phyloP scores from a whole-genome alignment of 1,140 invertebrate genomes.

The Zaprionus camerounensis region DNA sequence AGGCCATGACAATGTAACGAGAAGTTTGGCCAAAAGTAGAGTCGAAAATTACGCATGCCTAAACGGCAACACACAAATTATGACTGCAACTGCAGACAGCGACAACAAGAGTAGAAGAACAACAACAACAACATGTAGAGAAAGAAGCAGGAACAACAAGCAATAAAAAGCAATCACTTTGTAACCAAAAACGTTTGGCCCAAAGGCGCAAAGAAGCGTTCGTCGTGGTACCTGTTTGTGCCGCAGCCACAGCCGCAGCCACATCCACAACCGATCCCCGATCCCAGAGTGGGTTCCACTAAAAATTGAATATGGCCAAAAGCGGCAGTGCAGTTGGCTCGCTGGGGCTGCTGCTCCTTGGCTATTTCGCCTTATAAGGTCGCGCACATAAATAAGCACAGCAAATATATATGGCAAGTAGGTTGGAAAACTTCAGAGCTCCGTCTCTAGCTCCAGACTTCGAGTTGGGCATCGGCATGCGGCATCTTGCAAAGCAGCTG shows the following conservation, averaged over 20 bases:
- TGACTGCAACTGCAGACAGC: slow-evolving; percentile 48
- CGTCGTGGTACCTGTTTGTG: slow-evolving; percentile 53
- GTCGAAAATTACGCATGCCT: slow-evolving; percentile 71
- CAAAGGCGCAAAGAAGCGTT: slow-evolving; percentile 50
- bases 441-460: neutral
- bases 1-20: slow-evolving; percentile 28
- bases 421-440: slow-evolving; percentile 29
- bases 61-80: slow-evolving; percentile 66
- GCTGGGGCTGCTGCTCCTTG: slow-evolving; percentile 46
- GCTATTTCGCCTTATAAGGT: slow-evolving; percentile 80
- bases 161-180: slow-evolving; percentile 74
- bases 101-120: slow-evolving; percentile 2
- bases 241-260: slow-evolving; percentile 12
- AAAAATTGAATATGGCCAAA: slow-evolving; percentile 74
- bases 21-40: slow-evolving; percentile 43
- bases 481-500: slow-evolving; percentile 55
- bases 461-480: slow-evolving; percentile 26
- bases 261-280: neutral
- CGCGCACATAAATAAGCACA: slow-evolving; percentile 75
- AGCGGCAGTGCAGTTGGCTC: slow-evolving; percentile 44
- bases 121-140: neutral
- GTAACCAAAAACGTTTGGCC: slow-evolving; percentile 62
- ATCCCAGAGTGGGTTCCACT: slow-evolving; percentile 15
- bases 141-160: slow-evolving; percentile 33
- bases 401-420: slow-evolving; percentile 63